Evolutionary conservation across 1,140 invertebrate species (phyloP), one percentile per base, ranked within the genome.

Genomic region (Drosophila sp.): DNA sequence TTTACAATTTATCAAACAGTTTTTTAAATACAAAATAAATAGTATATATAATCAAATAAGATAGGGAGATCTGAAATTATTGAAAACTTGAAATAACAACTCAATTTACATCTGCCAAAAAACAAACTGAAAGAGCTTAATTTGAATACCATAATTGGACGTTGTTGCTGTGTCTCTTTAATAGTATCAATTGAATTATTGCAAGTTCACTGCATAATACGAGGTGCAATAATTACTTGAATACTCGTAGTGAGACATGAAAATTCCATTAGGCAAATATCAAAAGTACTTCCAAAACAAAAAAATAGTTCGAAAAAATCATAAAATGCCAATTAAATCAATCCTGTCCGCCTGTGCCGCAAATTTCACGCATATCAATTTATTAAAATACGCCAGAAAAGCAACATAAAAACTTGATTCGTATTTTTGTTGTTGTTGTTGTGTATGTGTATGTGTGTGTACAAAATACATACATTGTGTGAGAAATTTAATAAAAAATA

Each of bases 401-500:
- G 2, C 23, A 47, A 47, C 4, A 47, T 47, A 50, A 50, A 50
- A 50, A 50, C 44, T 27, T 27, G 44, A 50, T 50, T 25, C 44
- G 8, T 25, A 50, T 8, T 50, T 50, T 47, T 27, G 8, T 23
- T 47, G 17, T 44, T 44, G 41, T 44, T 44, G 4, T 47, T 50
- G 8, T 50, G 25, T 23, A 10, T 50, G 44, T 50, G 25, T 25
- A 50, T 50, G 44, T 23, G 44, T 50, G 27, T 50, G 27, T 10
- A 8, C 33, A 35, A 35, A 35, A 47, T 47, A 47, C 7, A 47
- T 3, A 50, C 25, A 27, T 50, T 50, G 44, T 50, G 7, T 50
- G 44, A 50, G 44, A 50, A 50, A 50, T 50, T 50, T 27, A 50
- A 50, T 50, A 50, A 50, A 50, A 50, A 50, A 50, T 50, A 50